Evolutionary conservation across 1,140 invertebrate species (phyloP), one percentile per base, ranked within the genome.

Genomic region (Leptopilina clavipes): DNA sequence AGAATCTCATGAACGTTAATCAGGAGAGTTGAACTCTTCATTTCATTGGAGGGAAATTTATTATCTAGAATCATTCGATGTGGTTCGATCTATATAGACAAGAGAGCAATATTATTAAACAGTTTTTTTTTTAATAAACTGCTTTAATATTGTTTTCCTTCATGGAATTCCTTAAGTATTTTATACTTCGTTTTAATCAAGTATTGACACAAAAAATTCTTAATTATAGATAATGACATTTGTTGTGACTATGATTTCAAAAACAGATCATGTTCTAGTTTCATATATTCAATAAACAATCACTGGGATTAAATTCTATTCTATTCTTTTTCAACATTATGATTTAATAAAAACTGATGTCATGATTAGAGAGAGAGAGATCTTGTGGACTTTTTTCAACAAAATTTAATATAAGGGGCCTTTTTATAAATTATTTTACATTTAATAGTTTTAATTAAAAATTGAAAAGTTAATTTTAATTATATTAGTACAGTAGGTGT

Each of bases 11-110:
- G 22, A 65, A n/a, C 11, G 59, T 65, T 12, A 31, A 65, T 65
- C 59, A 11, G 75, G 22, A 59, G 54, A 19, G 54, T 56, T 18
- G 17, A 70, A 19, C 70, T 37, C 25, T 40, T 31, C 25, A n/a
- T 10, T 18, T 44, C 52, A 77, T 77, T 77, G 76, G 72, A 11
- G 19, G 37, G 22, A 45, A 14, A 18, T 48, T 22, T 14, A 18
- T 75, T 75, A 78, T 78, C 77, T 14, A 52, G 72, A 75, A 78
- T 78, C 77, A 70, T 72, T 22, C 73, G 77, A 78, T 78, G 70
- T 65, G 73, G 72, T 71, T 37, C 22, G 25, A 65, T 65, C 25
- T 12, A 22, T n/a, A n/a, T 17, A 70, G 77, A 56, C 65, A 7
- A n/a, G 48, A 19, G n/a, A 43, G 18, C 1, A 40, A 8, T 40